Base-by-base conservation (phyloP, 2,797 vertebrate species). In the Parauchenoglanis punctatus region DNA sequence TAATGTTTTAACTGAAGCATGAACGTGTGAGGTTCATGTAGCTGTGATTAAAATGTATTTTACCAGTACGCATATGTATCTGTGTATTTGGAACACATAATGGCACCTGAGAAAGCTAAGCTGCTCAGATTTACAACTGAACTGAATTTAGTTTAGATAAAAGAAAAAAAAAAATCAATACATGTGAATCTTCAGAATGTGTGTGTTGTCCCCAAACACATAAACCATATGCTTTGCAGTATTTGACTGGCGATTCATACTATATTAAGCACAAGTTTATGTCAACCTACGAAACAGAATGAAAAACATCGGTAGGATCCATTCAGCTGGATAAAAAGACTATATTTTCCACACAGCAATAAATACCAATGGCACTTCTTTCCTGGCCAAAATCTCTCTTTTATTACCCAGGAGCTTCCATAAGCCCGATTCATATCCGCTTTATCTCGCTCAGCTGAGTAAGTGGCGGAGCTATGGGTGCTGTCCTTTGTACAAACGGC, bases 371-470 rank as follows among this genome's bases (percentile, higher is more conserved):
- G 86, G 59, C 35, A 65, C 67, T 52, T 73, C 67, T 82, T 40
- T 52, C 28, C 46, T 65, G 67, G 56, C 49, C 63, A 18, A 75
- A 84, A 80, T 85, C 80, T 89, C 83, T 68, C 52, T 82, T 87
- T 87, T 89, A 68, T 89, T 87, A 87, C 73, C 63, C 17, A 3
- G 44, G 20, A 81, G 58, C 80, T 52, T 80, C 59, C 35, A 63
- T 81, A n/a, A 86, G 49, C 85, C 40, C 63, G 35, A 44, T 80
- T 86, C 59, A 86, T 86, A 86, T 78, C 75, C 31, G 23, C 75
- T 78, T 67, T 80, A 86, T 80, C 85, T 78, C 2, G 17, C 28
- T 80, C 46, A 67, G 49, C 75, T 80, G 46, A 78, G 59, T 31
- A 76, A 82, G n/a, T 72, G 49, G 25, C 20, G 59, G 52, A 56